Percentiles rank a stretch among this genome's conserved stretches.
Evolutionary conservation across 2,113 vertebrate species (phyloP).

Genomic region (Ochotona curzoniae): DNA sequence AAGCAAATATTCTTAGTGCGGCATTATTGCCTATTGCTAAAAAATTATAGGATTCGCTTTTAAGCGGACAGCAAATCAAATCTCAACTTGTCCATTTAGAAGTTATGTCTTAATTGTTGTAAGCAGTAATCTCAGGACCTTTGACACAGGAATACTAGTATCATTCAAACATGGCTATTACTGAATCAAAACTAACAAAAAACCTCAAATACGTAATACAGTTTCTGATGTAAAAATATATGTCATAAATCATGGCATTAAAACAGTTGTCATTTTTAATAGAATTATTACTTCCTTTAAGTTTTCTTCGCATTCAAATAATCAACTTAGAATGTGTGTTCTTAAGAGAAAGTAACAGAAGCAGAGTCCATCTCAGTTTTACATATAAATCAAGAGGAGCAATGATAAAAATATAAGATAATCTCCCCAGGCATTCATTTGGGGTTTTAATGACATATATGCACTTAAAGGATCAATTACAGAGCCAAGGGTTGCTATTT

Average conservation of each 20-base stretch:
- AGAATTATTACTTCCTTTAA: slow-evolving; percentile 26
- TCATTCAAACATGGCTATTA: not conserved
- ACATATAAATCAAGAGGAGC: not conserved
- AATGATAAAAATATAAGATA: not conserved
- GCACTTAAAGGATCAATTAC: not conserved
- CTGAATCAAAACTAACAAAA: not conserved
- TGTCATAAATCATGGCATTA: not conserved
- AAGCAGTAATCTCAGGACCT: not conserved
- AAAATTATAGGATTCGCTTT: not conserved
- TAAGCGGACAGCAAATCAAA: not conserved
- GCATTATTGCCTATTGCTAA: not conserved
- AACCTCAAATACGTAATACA: not conserved
- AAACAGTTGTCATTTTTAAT: not conserved
- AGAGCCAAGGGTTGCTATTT: not conserved
- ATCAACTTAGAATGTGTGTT: not conserved
- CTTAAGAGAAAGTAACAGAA: not conserved
- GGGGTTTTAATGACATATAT: not conserved
- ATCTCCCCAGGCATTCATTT: not conserved
- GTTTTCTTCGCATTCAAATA: not conserved
- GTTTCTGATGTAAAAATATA: not conserved
- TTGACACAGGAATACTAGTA: not conserved
- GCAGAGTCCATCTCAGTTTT: not conserved
- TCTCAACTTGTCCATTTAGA: not conserved
- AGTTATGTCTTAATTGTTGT: not conserved
- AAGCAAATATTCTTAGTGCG: not conserved